Base-by-base conservation (phyloP, 2,888 invertebrate species). In the Adineta ricciae region DNA sequence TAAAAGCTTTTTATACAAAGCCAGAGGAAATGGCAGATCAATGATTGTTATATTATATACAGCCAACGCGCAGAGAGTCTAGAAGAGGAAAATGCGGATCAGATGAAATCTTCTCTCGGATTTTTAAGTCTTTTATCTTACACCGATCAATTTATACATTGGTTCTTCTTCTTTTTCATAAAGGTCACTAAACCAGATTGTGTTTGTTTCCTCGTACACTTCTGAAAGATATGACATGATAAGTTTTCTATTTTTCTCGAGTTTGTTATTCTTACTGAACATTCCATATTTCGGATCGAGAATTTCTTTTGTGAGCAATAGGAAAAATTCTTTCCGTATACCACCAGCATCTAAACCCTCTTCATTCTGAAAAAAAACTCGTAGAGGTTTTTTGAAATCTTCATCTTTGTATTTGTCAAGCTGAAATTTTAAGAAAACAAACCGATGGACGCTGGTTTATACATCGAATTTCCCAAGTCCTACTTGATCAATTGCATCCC, bases 331-430 rank as follows among this genome's bases (percentile, higher is more conserved):
- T 84, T 94, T 93, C 0, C 38, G 78, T 41, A 98, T 97, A 5
- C 97, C 97, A 21, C 98, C 98, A 0, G 95, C 97, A 91, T 98
- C 98, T 90, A 96, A 96, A 0, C 96, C 98, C 91, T 98, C 98
- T 91, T 98, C 98, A 0, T 94, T 94, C 1, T 93, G 91, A 91
- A 98, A 97, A 91, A 94, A 94, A 64, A 96, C 94, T 94, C 92
- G 88, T 14, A 88, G 88, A 0, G 97, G 97, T 90, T 96, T 97
- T 90, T 96, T 97, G 86, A 96, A 92, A 90, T 97, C 96, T 54
- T 92, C 92, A 73, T 93, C 92, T 87, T 92, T 92, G 86, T 94
- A 93, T 85, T 92, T 93, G 84, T 88, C 84, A 84, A 93, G 92
- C 64, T 64, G 19, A 32, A 64, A 32, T 16, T 50, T 16, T 2